Base-by-base conservation (phyloP, 2,797 vertebrate species). In the Menidia menidia region DNA sequence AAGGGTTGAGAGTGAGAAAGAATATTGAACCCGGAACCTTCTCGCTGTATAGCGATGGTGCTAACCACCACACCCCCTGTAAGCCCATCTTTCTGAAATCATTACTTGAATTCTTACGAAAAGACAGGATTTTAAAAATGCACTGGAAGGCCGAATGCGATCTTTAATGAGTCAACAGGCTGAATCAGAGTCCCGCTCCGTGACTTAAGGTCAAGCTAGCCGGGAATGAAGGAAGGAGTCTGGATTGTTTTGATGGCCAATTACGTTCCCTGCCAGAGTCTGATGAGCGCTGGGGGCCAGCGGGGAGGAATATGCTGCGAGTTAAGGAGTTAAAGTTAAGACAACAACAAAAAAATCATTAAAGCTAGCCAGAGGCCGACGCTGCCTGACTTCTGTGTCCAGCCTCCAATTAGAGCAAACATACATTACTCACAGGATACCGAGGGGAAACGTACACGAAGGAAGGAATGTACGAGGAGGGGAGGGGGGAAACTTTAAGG, bases 181-280 rank as follows among this genome's bases (percentile, higher is more conserved):
- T 61, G 5, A 33, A 61, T 81, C 31, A 47, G 14, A 51, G 58
- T 75, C 60, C 18, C 31, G 14, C 15, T 71, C 66, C 30, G 57
- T 44, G 18, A 76, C 35, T 68, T 75, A 43, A 76, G 70, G 75
- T 82, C 60, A 87, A 57, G 63, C 25, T 25, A 64, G 60, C 64
- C 10, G 64, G 2, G 75, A 70, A 81, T 81, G 82, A 89, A 75
- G 83, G 75, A 82, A 80, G 80, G 75, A 81, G 75, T 87, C 81
- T 82, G 90, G 89, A 89, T 90, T 88, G 87, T 86, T 91, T 80
- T 90, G 89, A 90, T 88, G 87, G 85, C 85, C 90, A 92, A 91
- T 92, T 92, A 92, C 85, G 83, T 83, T 73, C 71, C 71, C 83
- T 89, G 88, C 92, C 89, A 89, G 63, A 77, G 87, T 78, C 73